phyloP scores from a whole-genome alignment of 2,113 vertebrate genomes.

The Gallinago jamesoni region DNA sequence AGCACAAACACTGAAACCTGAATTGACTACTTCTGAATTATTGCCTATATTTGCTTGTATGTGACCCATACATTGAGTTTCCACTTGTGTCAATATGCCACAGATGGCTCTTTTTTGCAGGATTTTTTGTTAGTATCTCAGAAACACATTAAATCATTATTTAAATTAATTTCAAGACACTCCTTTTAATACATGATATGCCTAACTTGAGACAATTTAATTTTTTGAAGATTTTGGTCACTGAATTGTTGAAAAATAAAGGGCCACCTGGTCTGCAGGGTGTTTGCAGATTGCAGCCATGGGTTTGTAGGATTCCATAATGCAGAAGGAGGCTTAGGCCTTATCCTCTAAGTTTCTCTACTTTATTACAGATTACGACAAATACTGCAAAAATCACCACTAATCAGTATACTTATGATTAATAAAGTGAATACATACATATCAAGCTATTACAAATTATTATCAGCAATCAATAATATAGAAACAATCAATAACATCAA shows the following conservation, averaged over 20 bases:
- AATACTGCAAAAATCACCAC: neutral
- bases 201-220: neutral
- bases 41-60: neutral
- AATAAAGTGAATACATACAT: neutral
- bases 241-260: neutral
- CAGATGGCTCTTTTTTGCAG: neutral
- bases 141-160: neutral
- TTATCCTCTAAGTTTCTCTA: neutral
- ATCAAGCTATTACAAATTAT: neutral
- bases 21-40: neutral
- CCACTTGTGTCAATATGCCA: neutral
- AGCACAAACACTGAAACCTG: neutral
- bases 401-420: neutral
- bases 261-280: neutral
- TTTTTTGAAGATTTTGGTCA: neutral
- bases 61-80: neutral
- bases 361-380: neutral
- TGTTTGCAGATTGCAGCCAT: accelerated
- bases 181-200: neutral
- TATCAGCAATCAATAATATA: neutral
- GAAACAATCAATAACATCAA: neutral
- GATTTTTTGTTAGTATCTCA: neutral
- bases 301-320: neutral
- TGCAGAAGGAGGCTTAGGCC: neutral
- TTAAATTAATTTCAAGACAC: neutral